Evolutionary conservation across 2,797 vertebrate genomes (phyloP).

Genomic region (Rhinella marina): DNA sequence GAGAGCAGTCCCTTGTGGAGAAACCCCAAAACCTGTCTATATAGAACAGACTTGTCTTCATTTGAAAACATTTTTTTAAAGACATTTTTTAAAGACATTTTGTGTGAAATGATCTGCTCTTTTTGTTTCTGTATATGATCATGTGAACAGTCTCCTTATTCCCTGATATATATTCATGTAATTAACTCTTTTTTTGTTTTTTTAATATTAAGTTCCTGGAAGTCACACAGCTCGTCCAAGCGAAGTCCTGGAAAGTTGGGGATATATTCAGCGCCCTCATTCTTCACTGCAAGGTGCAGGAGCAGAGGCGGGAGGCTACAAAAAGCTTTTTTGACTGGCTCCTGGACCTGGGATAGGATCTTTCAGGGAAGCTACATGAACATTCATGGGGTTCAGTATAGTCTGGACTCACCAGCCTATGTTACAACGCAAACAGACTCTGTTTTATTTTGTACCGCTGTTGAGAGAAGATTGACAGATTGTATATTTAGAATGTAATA

Average conservation of each 20-base stretch:
- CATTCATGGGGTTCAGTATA: not conserved
- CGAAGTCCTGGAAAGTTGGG: constrained; percentile 89
- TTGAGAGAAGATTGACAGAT: constrained; percentile 49
- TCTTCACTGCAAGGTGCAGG: constrained; percentile 86
- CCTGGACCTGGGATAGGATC: constrained; percentile 81
- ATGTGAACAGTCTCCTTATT: not conserved
- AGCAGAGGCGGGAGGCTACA: constrained; percentile 72
- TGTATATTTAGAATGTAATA: constrained; percentile 62
- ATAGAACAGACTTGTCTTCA: no score
- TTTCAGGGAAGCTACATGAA: not conserved
- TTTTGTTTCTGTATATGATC: not conserved
- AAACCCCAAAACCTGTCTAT: no score
- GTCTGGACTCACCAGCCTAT: not conserved
- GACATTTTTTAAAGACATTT: no score
- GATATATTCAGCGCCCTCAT: constrained; percentile 90
- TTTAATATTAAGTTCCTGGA: constrained; percentile 84
- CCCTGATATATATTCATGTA: not conserved
- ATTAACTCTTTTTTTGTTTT: not conserved
- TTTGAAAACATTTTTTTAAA: no score
- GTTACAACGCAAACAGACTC: constrained; percentile 46
- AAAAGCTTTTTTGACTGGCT: constrained; percentile 96
- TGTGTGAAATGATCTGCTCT: not conserved
- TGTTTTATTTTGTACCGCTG: constrained; percentile 33
- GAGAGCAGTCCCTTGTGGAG: no score
- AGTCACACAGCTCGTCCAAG: constrained; percentile 86